A percentile compares a stretch with the other conserved stretches of the same genome.
phyloP scores from a whole-genome alignment of 2,113 vertebrate species.

The Pontoporia blainvillei region DNA sequence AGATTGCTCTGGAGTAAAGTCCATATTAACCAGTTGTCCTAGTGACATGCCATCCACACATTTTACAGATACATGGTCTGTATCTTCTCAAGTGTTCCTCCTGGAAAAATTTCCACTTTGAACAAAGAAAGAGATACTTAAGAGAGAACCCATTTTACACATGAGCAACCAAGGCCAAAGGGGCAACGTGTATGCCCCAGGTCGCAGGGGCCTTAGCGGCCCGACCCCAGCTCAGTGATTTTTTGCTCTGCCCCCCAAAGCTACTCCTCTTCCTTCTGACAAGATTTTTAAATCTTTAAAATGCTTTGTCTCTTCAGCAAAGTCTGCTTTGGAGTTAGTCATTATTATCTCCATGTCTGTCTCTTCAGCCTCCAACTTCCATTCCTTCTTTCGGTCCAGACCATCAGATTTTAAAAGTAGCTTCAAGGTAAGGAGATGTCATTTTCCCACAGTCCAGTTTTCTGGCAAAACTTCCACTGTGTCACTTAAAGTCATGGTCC shows the following conservation, averaged over 20 bases:
- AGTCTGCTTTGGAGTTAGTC: not conserved
- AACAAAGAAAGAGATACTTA: not conserved
- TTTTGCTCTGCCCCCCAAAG: not conserved
- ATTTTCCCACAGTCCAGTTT: slow-evolving; percentile 69
- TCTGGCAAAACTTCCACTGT: slow-evolving; percentile 75
- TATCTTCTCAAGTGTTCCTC: not conserved
- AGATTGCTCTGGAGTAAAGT: not conserved
- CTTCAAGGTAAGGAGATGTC: slow-evolving; percentile 66
- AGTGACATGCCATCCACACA: not conserved
- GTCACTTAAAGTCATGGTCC: slow-evolving; percentile 70
- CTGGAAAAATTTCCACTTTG: not conserved
- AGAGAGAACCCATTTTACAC: not conserved
- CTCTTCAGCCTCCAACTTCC: not conserved
- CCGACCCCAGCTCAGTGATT: not conserved
- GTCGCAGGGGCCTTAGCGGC: not conserved
- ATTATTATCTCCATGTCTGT: not conserved
- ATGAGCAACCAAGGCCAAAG: not conserved
- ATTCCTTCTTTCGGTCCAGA: not conserved
- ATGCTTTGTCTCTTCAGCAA: not conserved
- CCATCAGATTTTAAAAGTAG: slow-evolving; percentile 55
- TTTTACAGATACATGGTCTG: not conserved
- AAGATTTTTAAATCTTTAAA: not conserved
- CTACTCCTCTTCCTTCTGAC: not conserved
- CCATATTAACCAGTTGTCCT: not conserved
- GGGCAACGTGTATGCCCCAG: not conserved